Conservation (phyloP, 2,888 invertebrate genomes). For the Perdita meconis region DNA sequence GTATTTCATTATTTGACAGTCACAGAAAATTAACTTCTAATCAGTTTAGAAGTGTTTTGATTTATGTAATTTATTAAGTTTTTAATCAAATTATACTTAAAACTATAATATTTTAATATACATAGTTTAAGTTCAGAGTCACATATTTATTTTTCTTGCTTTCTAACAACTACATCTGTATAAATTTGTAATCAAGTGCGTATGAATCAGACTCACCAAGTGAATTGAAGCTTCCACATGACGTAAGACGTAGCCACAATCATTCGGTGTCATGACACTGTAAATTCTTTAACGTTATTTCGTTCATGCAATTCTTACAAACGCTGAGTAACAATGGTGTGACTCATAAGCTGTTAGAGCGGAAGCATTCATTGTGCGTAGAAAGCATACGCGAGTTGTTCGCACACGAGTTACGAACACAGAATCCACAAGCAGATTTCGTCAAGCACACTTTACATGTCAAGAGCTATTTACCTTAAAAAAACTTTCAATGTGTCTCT, state of each 20-base stretch:
- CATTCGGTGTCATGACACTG: conserved; percentile 13
- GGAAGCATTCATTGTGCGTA: conserved; percentile 48
- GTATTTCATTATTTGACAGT: no score
- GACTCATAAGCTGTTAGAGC: conserved; percentile 50
- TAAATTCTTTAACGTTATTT: conserved; percentile 24
- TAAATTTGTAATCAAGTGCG: background rate
- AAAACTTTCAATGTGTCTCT: conserved; percentile 3
- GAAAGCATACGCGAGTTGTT: conserved; percentile 49
- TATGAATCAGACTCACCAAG: background rate
- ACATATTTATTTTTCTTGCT: background rate
- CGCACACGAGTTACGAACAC: conserved; percentile 22
- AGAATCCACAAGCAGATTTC: conserved; percentile 51
- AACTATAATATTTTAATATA: no score
- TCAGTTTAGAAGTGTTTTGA: no score
- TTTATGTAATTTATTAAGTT: no score
- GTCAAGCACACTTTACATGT: conserved; percentile 18
- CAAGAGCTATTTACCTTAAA: background rate
- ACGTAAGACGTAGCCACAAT: background rate
- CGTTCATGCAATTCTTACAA: conserved; percentile 39
- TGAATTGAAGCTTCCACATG: background rate
- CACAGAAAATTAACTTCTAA: no score
- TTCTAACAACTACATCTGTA: background rate
- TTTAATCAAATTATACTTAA: no score
- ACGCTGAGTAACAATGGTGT: conserved; percentile 42
- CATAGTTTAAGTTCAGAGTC: background rate